Conservation (phyloP, 2,888 invertebrate species). For the Clivina fossor region DNA sequence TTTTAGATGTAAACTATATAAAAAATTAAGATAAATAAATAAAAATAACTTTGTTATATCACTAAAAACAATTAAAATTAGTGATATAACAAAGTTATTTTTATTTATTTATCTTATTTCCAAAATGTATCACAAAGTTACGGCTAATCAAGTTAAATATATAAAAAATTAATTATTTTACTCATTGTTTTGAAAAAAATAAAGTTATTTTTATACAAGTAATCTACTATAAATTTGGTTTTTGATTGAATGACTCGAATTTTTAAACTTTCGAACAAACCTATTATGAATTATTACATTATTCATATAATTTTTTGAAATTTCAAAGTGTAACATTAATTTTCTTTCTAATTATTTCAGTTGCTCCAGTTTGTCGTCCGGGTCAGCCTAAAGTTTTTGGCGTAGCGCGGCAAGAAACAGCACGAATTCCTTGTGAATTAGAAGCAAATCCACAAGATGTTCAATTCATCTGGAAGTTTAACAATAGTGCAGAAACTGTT, state of each 20-base stretch:
- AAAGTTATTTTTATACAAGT: no score
- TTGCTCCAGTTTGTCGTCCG: conserved; percentile 70
- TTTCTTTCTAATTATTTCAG: conserved; percentile 51
- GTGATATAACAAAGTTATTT: no score
- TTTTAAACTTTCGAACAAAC: not conserved
- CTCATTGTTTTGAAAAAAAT: no score
- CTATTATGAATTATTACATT: not conserved
- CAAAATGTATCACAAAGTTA: no score
- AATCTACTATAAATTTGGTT: no score
- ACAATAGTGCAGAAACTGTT: conserved; percentile 69
- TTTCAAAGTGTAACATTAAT: not conserved
- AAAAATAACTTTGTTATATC: no score
- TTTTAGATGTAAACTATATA: no score
- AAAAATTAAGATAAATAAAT: no score
- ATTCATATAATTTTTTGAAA: not conserved
- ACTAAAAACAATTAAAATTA: no score
- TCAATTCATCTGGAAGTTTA: conserved; percentile 74
- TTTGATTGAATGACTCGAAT: not conserved
- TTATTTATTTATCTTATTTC: no score
- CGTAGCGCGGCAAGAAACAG: conserved; percentile 70
- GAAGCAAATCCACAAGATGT: conserved; percentile 73
- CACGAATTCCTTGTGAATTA: conserved; percentile 69
- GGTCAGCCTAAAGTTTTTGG: conserved; percentile 71
- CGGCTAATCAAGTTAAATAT: no score
- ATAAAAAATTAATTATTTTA: no score